Evolutionary conservation across 2,888 invertebrate genomes (phyloP), one percentile per base, ranked within the genome.

Genomic region (Julus scanicus): DNA sequence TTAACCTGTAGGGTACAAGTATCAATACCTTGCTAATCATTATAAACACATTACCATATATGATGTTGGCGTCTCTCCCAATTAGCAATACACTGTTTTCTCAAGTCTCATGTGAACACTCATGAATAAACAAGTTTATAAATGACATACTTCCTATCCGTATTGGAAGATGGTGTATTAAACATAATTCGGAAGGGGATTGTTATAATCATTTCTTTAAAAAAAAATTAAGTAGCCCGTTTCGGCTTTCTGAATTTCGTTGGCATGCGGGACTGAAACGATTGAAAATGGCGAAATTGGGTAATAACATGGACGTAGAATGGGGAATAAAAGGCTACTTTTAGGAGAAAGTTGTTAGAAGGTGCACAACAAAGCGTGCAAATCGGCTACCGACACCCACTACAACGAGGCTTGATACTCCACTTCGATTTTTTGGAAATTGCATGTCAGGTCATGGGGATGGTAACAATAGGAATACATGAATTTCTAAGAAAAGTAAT

Each of bases 331-430:
- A 63, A 20, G 63, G 63, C 20, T 20, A 5, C 63, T 63, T 63
- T 63, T 63, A n/a, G 63, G 63, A n/a, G 63, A 63, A 63, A 63
- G 63, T 63, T 63, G 63, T 63, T n/a, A 20, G 20, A 63, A 20
- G 20, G n/a, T 17, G n/a, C 20, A n/a, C 63, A 44, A 63, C 63
- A 63, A 63, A 63, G 63, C 63, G 63, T 63, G 63, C 4, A 63
- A 63, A 63, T 63, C 63, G 9, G 63, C 63, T 63, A 20, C 63
- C n/a, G 63, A 63, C 63, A 63, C 63, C 63, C 63, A 63, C 63
- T 20, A 63, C 20, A 63, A 44, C 63, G n/a, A 63, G 63, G 20
- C 20, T 63, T n/a, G n/a, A 63, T 63, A 63, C 15, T 53, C 53
- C 17, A 15, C 63, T 63, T 8, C n/a, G 63, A 63, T 63, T 63